A percentile compares a stretch with the other conserved stretches of the same genome.
phyloP scores from a whole-genome alignment of 2,113 vertebrate genomes.

The Columba janthina region DNA sequence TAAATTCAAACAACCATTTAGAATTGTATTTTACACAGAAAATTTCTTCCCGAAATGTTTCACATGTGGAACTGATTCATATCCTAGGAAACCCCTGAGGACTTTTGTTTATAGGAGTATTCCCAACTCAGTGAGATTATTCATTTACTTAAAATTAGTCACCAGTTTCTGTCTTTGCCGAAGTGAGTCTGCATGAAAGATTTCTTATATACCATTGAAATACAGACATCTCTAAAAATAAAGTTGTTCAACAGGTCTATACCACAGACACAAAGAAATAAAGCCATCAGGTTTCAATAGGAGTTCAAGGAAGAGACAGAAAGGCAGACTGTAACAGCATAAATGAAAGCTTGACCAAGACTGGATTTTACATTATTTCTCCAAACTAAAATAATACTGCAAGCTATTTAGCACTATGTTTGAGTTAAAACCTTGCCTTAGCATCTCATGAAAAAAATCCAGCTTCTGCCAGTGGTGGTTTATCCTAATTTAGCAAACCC shows the following conservation, averaged over 20 bases:
- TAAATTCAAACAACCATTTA: not conserved
- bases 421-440: not conserved
- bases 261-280: not conserved
- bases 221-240: not conserved
- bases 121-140: slow-evolving; percentile 22
- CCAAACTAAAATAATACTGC: not conserved
- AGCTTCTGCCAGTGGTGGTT: not conserved
- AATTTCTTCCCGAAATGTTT: not conserved
- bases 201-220: not conserved
- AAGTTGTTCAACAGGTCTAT: not conserved
- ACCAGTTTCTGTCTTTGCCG: not conserved
- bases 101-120: not conserved
- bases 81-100: not conserved
- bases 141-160: slow-evolving; percentile 45
- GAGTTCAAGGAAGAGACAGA: not conserved
- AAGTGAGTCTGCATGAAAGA: not conserved
- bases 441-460: not conserved
- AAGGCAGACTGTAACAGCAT: not conserved
- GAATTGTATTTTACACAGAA: not conserved
- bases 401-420: not conserved
- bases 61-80: slow-evolving; percentile 26
- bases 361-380: not conserved
- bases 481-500: not conserved
- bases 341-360: not conserved
- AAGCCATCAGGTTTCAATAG: not conserved